Conservation (phyloP, 2,888 invertebrate species). For the Phortica magna region DNA sequence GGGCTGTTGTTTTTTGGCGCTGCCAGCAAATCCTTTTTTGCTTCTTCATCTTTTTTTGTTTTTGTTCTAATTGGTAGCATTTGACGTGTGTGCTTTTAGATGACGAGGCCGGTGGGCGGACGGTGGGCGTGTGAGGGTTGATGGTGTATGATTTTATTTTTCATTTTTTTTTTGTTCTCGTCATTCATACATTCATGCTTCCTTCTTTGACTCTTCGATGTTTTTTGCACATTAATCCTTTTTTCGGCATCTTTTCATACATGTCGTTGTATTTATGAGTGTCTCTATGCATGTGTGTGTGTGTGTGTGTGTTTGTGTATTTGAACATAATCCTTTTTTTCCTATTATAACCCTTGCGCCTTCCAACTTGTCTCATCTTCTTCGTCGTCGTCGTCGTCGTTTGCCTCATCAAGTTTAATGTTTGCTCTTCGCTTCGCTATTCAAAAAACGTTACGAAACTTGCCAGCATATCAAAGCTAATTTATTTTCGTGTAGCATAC, state of each 20-base stretch:
- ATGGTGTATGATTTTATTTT: background rate
- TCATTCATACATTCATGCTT: background rate
- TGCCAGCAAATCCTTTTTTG: background rate
- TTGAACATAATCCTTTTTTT: conserved; percentile 70
- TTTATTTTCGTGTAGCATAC: conserved; percentile 72
- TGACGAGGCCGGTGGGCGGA: background rate
- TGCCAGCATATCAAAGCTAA: conserved; percentile 68
- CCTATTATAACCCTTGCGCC: conserved; percentile 13
- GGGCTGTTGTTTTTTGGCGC: background rate
- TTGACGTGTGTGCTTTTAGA: background rate
- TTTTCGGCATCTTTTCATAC: conserved; percentile 70
- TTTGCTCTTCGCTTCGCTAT: background rate
- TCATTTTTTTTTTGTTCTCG: background rate
- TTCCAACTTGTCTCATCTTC: background rate
- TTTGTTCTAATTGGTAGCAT: conserved; percentile 10
- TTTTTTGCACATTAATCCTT: conserved; percentile 65
- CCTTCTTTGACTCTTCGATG: background rate
- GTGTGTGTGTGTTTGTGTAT: conserved; percentile 63
- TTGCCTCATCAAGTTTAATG: background rate
- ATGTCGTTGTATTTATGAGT: conserved; percentile 18
- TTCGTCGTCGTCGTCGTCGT: conserved; percentile 20
- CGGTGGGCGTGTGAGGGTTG: background rate
- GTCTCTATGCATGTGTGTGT: conserved; percentile 5
- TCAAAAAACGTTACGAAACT: background rate
- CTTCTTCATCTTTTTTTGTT: background rate